These are phyloP conservation scores for Egretta garzetta DNA, from an alignment of 2,113 vertebrate genomes.

Conservation along the genomic window DNA sequence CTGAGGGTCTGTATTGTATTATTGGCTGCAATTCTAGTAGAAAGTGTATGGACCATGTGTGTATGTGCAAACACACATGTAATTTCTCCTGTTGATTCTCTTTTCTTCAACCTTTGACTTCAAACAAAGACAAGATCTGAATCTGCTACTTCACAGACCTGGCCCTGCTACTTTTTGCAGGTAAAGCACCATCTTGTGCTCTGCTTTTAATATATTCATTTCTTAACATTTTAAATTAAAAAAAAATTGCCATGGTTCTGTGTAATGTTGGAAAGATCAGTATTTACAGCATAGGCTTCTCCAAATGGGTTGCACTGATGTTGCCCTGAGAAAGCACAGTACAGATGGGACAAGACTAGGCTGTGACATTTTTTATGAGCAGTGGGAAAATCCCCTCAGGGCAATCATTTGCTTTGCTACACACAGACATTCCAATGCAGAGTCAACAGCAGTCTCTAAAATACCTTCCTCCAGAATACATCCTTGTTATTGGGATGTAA, in stretches of 20 bases:
- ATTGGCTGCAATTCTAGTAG: not conserved
- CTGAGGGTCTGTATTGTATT: not conserved
- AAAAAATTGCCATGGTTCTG: not conserved
- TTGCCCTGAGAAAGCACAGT: conserved; percentile 41
- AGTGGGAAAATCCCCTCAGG: conserved; percentile 71
- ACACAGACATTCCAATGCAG: conserved; percentile 57
- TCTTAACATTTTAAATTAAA: conserved; percentile 11
- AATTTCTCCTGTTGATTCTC: not conserved
- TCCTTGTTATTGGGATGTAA: not conserved
- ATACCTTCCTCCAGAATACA: conserved; percentile 18
- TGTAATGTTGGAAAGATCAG: conserved; percentile 7
- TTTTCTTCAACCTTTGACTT: not conserved
- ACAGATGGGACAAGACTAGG: conserved; percentile 61
- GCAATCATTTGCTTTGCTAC: conserved; percentile 71
- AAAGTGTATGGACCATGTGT: not conserved
- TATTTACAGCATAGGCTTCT: conserved; percentile 43
- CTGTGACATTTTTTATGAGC: conserved; percentile 68
- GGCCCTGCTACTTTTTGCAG: not conserved
- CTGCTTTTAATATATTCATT: conserved; percentile 14
- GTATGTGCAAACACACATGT: not conserved
- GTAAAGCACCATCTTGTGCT: not conserved
- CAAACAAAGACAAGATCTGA: not conserved
- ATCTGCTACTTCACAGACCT: not conserved
- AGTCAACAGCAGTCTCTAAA: conserved; percentile 32
- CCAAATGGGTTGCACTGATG: conserved; percentile 24